These are phyloP conservation scores for Mugil cephalus DNA, from an alignment of 2,113 vertebrate genomes.

Conservation along the genomic window DNA sequence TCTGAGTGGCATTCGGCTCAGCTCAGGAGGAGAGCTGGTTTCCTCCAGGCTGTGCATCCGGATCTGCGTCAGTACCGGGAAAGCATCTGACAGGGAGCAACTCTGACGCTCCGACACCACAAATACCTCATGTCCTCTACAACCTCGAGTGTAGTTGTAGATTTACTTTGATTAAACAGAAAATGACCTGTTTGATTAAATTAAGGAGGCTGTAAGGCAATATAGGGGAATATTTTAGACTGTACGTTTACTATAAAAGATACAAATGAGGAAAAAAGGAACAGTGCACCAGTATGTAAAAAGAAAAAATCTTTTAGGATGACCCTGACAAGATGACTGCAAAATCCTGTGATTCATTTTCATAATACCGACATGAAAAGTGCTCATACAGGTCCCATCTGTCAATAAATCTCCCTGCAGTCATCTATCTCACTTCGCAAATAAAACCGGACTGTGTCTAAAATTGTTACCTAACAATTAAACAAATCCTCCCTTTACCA, in stretches of 20 bases:
- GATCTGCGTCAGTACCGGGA: conserved; percentile 66
- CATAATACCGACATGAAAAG: too few species aligned
- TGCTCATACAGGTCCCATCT: too few species aligned
- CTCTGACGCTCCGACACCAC: conserved; percentile 39
- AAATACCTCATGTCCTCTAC: conserved; percentile 29
- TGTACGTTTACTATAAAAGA: neutral
- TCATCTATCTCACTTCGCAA: too few species aligned
- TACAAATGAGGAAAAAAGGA: neutral
- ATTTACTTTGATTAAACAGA: too few species aligned
- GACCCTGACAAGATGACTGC: too few species aligned
- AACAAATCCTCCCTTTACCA: conserved; percentile 24
- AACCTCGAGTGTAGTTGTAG: conserved; percentile 2
- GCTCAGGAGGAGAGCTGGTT: conserved; percentile 56
- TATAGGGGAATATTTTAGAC: too few species aligned
- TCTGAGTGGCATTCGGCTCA: conserved; percentile 19
- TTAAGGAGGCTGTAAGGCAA: too few species aligned
- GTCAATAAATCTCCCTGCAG: too few species aligned
- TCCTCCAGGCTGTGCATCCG: conserved; percentile 59
- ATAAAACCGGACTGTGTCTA: conserved; percentile 8
- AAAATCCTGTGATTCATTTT: too few species aligned
- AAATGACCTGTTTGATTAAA: too few species aligned
- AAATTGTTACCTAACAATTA: conserved; percentile 34
- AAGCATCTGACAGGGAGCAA: conserved; percentile 52
- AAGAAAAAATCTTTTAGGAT: too few species aligned
- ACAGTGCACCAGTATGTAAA: too few species aligned